Evolutionary conservation across 2,113 vertebrate species (phyloP).

Genomic region (Eidolon helvum): DNA sequence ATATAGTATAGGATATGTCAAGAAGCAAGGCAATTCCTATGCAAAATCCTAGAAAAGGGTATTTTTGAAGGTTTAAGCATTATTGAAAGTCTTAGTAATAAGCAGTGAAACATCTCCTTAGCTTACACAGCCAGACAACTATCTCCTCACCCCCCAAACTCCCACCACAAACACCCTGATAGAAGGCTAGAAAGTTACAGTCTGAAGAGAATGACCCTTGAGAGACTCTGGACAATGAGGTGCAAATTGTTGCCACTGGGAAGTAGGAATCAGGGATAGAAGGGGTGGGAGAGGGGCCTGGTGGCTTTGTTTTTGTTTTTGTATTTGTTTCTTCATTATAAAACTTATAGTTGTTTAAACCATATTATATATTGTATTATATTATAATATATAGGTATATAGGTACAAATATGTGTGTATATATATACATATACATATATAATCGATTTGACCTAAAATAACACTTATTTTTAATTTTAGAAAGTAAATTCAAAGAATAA

Average conservation of each 20-base stretch:
- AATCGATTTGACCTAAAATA: background rate
- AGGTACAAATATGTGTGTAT: background rate
- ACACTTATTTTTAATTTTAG: conserved; percentile 38
- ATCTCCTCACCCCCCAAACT: background rate
- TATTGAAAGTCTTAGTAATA: background rate
- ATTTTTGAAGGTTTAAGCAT: background rate
- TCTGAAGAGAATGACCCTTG: background rate
- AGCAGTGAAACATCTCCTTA: background rate
- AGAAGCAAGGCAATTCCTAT: background rate
- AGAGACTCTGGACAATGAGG: background rate
- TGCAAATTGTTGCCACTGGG: background rate
- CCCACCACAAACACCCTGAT: background rate
- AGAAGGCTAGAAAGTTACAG: background rate
- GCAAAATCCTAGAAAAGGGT: background rate
- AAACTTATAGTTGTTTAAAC: background rate
- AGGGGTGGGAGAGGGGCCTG: background rate
- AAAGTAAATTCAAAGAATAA: conserved; percentile 29
- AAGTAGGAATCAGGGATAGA: background rate
- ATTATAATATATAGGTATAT: background rate
- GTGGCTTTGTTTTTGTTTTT: background rate
- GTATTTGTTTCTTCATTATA: background rate
- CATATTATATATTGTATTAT: too few species aligned
- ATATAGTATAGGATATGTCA: background rate
- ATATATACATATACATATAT: background rate
- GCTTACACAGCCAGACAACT: background rate